A percentile compares a stretch with the other conserved stretches of the same genome.
phyloP scores from a whole-genome alignment of 2,888 invertebrate species.

The Drosophila falleni region DNA sequence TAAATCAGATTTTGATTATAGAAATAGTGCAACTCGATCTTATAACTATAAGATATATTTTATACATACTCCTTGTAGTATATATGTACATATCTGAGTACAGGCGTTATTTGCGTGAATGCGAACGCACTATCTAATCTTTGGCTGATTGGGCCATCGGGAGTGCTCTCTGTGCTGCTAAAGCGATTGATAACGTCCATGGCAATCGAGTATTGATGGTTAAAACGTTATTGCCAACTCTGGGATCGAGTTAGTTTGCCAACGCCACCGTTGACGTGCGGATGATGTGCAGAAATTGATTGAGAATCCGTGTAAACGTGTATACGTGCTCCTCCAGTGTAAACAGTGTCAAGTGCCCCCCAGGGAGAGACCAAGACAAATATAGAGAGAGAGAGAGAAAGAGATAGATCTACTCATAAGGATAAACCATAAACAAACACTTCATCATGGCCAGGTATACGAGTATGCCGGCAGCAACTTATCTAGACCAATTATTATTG shows the following conservation, averaged over 20 bases:
- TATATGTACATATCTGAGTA: constrained; percentile 4
- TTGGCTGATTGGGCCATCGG: constrained; percentile 60
- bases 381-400: neutral
- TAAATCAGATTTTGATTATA: neutral
- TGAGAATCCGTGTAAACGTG: neutral
- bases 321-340: constrained; percentile 16
- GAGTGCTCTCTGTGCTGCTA: constrained; percentile 54
- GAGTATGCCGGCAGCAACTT: constrained; percentile 1
- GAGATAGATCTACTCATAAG: constrained; percentile 23
- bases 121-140: constrained; percentile 66
- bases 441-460: constrained; percentile 50
- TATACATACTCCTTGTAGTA: neutral
- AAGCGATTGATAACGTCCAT: constrained; percentile 40
- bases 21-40: neutral
- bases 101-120: constrained; percentile 26
- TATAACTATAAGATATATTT: neutral
- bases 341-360: constrained; percentile 30
- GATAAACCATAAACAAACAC: constrained; percentile 27
- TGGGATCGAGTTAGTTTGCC: constrained; percentile 67
- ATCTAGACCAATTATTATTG: constrained; percentile 34
- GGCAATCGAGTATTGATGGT: constrained; percentile 72
- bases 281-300: constrained; percentile 60
- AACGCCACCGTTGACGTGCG: constrained; percentile 58
- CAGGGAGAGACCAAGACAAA: neutral
- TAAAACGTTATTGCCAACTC: constrained; percentile 66